A percentile compares a stretch with the other conserved stretches of the same genome.
Evolutionary conservation across 1,140 invertebrate genomes (phyloP).

Genomic region (Battus philenor): DNA sequence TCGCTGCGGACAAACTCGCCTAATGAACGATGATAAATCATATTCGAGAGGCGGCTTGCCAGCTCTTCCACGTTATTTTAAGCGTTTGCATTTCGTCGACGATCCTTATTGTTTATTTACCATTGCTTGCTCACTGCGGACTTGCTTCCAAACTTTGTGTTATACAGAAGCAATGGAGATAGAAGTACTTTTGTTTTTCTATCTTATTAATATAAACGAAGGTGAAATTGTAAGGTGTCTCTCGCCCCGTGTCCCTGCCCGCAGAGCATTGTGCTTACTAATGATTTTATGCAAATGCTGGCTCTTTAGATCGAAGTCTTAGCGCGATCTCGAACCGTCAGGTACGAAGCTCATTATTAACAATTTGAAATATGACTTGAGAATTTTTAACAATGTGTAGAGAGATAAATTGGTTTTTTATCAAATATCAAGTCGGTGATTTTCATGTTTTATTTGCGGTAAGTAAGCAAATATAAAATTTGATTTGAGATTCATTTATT

Average conservation of each 20-base stretch:
- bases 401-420: conserved; percentile 60
- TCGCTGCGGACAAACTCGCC: conserved; percentile 73
- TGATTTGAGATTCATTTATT: no score
- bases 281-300: conserved; percentile 76
- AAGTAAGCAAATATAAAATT: conserved; percentile 14
- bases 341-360: conserved; percentile 73
- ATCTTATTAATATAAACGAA: conserved; percentile 40
- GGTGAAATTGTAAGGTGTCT: conserved; percentile 58
- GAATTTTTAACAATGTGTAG: conserved; percentile 59
- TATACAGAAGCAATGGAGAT: conserved; percentile 31
- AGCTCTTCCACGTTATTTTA: conserved; percentile 50
- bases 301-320: conserved; percentile 74
- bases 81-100: conserved; percentile 25
- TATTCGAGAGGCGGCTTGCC: conserved; percentile 70
- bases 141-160: background rate
- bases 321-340: conserved; percentile 73
- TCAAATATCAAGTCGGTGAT: conserved; percentile 34
- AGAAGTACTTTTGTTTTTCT: conserved; percentile 13
- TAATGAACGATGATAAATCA: conserved; percentile 76
- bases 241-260: conserved; percentile 66
- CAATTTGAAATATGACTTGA: conserved; percentile 72
- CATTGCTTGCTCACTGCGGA: conserved; percentile 31
- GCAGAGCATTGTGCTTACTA: conserved; percentile 74
- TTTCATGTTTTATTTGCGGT: conserved; percentile 22
- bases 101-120: conserved; percentile 17